A percentile compares a stretch with the other conserved stretches of the same genome.
These are phyloP conservation scores for Aleiodes sp. DNA, from an alignment of 1,140 invertebrate species.

Conservation along the genomic window DNA sequence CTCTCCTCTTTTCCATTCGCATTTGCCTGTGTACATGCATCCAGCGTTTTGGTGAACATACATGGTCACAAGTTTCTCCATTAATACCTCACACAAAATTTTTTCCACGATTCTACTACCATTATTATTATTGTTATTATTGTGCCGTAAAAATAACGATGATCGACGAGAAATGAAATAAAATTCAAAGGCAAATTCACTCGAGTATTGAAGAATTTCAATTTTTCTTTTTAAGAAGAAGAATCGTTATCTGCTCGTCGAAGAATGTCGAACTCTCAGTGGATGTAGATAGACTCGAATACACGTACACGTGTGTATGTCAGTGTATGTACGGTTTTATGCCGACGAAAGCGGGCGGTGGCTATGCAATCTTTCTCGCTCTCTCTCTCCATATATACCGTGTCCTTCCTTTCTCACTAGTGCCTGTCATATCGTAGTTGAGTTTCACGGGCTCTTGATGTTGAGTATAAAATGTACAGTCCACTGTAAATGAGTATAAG, in stretches of 20 bases:
- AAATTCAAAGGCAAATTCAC: too few relatives aligned
- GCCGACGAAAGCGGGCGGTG: slow-evolving; percentile 13
- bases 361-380: slow-evolving; percentile 15
- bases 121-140: background rate
- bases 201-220: background rate
- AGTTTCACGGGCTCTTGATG: slow-evolving; percentile 9
- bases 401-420: slow-evolving; percentile 11
- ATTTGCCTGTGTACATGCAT: slow-evolving; percentile 33
- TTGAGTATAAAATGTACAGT: slow-evolving; percentile 5
- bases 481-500: slow-evolving; percentile 7
- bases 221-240: background rate
- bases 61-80: slow-evolving; percentile 21
- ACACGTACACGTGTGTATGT: background rate
- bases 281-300: background rate
- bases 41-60: slow-evolving; percentile 39
- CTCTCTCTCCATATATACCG: too few relatives aligned
- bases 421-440: slow-evolving; percentile 3
- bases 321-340: background rate
- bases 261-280: background rate
- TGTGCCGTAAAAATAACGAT: background rate
- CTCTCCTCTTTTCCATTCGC: slow-evolving; percentile 11
- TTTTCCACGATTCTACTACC: background rate
- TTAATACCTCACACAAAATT: background rate
- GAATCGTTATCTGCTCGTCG: background rate
- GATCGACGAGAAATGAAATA: background rate